Conservation (phyloP, 1,140 invertebrate genomes). For the Drosophila funebris region DNA sequence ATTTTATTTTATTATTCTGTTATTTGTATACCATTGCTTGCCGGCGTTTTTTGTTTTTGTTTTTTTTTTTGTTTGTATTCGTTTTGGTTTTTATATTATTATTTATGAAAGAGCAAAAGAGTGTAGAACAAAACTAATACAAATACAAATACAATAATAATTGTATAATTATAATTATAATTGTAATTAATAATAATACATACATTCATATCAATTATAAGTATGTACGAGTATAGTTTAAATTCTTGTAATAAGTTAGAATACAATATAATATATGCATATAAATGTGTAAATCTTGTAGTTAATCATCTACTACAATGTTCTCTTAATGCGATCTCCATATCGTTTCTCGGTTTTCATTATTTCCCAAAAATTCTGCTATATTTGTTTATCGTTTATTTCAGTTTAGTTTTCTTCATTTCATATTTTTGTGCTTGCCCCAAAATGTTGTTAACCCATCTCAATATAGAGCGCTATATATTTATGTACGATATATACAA, state of each 20-base stretch:
- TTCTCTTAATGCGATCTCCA: not conserved
- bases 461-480: slow-evolving; percentile 6
- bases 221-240: slow-evolving; percentile 71
- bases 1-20: slow-evolving; percentile 42
- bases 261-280: slow-evolving; percentile 37
- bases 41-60: slow-evolving; percentile 52
- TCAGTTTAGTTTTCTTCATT: not conserved
- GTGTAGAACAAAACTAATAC: slow-evolving; percentile 82
- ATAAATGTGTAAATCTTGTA: slow-evolving; percentile 18
- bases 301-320: slow-evolving; percentile 9
- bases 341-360: not conserved
- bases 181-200: slow-evolving; percentile 50
- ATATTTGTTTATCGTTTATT: not conserved
- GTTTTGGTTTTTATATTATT: slow-evolving; percentile 43
- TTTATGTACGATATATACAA: slow-evolving; percentile 5
- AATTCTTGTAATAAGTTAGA: slow-evolving; percentile 54
- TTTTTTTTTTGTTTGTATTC: slow-evolving; percentile 42
- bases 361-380: slow-evolving; percentile 3
- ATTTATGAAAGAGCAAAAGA: slow-evolving; percentile 83
- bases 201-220: slow-evolving; percentile 67
- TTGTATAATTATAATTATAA: slow-evolving; percentile 54
- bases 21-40: slow-evolving; percentile 75
- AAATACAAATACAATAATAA: slow-evolving; percentile 82
- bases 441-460: not conserved
- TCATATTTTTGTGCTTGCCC: not conserved